Evolutionary conservation across 2,797 vertebrate species (phyloP).

Genomic region (Dallia pectoralis): DNA sequence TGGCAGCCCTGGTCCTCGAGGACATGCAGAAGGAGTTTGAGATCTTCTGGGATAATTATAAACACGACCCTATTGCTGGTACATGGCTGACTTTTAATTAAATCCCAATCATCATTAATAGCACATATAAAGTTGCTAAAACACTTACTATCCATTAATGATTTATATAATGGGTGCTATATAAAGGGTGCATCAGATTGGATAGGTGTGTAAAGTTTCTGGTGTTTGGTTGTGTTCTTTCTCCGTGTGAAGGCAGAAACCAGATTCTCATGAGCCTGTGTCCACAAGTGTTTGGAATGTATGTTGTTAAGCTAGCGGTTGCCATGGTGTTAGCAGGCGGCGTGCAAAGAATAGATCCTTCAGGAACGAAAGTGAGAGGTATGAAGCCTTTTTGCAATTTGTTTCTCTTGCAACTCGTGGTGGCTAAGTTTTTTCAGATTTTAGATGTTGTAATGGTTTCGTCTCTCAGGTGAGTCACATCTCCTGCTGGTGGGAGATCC

Average conservation of each 20-base stretch:
- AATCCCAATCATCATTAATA: background rate
- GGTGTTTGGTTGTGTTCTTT: background rate
- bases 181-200: background rate
- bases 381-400: conserved; percentile 40
- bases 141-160: background rate
- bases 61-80: conserved; percentile 84
- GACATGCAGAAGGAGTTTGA: conserved; percentile 87
- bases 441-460: background rate
- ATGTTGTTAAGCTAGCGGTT: conserved; percentile 91
- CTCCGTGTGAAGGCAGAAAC: conserved; percentile 80
- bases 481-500: conserved; percentile 94
- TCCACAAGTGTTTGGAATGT: conserved; percentile 95
- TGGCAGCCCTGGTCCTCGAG: conserved; percentile 76
- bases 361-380: conserved; percentile 92
- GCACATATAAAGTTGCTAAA: background rate
- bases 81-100: conserved; percentile 28
- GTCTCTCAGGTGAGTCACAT: conserved; percentile 87
- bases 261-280: conserved; percentile 92
- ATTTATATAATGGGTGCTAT: background rate
- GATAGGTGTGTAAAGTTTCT: background rate
- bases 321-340: conserved; percentile 96
- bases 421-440: background rate
- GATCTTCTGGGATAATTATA: conserved; percentile 86
- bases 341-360: conserved; percentile 86
- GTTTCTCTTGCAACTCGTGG: background rate